These are phyloP conservation scores for Arion vulgaris DNA, from an alignment of 1,140 invertebrate genomes.

Conservation along the genomic window DNA sequence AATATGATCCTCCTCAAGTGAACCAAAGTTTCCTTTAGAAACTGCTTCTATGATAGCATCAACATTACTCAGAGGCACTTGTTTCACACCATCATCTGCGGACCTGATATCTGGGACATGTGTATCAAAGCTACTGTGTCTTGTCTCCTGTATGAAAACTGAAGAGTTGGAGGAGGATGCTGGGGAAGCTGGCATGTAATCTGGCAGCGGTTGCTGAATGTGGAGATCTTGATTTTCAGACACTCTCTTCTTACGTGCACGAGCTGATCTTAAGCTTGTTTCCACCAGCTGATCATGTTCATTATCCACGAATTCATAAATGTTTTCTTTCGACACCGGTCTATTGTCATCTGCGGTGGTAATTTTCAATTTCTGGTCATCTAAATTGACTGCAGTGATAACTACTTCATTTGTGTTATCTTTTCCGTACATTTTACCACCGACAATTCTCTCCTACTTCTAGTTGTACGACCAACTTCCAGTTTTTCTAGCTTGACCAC, in stretches of 20 bases:
- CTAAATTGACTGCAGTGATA: conserved; percentile 29
- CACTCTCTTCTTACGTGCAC: conserved; percentile 13
- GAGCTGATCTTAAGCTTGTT: conserved; percentile 24
- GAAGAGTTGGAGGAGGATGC: conserved; percentile 15
- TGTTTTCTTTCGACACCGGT: conserved; percentile 43
- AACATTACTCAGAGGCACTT: conserved; percentile 56
- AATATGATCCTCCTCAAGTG: conserved; percentile 27
- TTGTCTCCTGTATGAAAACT: conserved; percentile 20
- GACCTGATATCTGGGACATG: conserved; percentile 26
- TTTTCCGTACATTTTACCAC: conserved; percentile 6
- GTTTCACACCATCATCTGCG: conserved; percentile 30
- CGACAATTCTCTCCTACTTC: conserved; percentile 22
- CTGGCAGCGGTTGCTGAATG: not conserved
- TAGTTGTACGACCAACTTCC: conserved; percentile 42
- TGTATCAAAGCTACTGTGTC: conserved; percentile 7
- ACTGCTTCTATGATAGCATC: conserved; percentile 69
- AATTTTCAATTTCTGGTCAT: conserved; percentile 48
- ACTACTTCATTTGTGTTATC: conserved; percentile 25
- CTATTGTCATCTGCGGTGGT: conserved; percentile 18
- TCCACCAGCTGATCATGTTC: conserved; percentile 43
- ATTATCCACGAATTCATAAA: conserved; percentile 49
- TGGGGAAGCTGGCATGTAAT: conserved; percentile 24
- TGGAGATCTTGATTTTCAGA: not conserved
- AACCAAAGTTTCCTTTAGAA: conserved; percentile 67
- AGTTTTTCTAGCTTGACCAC: conserved; percentile 63